These are phyloP conservation scores for Malurus melanocephalus DNA, from an alignment of 2,113 vertebrate species.

Conservation along the genomic window DNA sequence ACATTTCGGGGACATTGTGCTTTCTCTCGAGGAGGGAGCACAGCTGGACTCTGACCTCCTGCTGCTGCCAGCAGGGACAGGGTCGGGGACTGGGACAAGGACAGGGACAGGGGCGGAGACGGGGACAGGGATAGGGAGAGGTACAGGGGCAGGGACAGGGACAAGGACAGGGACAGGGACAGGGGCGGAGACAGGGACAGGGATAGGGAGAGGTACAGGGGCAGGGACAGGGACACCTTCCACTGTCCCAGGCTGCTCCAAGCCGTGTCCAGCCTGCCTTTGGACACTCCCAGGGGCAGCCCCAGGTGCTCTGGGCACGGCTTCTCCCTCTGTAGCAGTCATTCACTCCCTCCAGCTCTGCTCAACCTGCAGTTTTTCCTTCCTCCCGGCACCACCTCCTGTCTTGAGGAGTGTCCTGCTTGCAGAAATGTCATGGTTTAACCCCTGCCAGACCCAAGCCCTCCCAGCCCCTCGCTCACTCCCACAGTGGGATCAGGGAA, in stretches of 20 bases:
- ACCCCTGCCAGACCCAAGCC: not conserved
- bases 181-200: too few relatives aligned
- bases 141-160: not conserved
- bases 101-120: too few relatives aligned
- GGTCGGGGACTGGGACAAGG: not conserved
- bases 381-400: not conserved
- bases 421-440: not conserved
- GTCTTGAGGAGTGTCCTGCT: not conserved
- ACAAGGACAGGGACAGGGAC: not conserved
- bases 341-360: rapidly evolving
- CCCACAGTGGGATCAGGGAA: not conserved
- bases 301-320: not conserved
- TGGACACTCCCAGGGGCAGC: not conserved
- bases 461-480: rapidly evolving
- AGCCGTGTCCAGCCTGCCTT: not conserved
- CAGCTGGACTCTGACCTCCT: not conserved
- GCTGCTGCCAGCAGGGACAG: not conserved
- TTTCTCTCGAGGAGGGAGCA: not conserved
- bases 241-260: not conserved
- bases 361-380: not conserved
- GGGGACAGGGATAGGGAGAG: not conserved
- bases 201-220: not conserved
- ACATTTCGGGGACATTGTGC: not conserved
- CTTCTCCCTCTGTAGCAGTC: not conserved
- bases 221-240: not conserved